A percentile compares a stretch with the other conserved stretches of the same genome.
Evolutionary conservation across 2,113 vertebrate genomes (phyloP).

Genomic region (Neodontobutis hainanensis): DNA sequence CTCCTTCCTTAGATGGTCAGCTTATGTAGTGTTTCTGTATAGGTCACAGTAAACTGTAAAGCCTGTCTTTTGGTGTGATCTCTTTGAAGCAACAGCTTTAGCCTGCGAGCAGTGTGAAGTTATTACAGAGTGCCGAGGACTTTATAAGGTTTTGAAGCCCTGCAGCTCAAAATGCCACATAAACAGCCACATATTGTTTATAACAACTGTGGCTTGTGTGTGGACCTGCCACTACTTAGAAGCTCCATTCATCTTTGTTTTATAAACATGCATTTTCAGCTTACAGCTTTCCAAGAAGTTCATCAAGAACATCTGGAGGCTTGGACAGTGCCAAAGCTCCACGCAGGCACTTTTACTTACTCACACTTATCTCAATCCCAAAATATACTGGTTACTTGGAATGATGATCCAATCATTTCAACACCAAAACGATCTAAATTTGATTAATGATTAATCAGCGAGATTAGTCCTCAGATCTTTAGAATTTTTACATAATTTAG

Average conservation of each 20-base stretch:
- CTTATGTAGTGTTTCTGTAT: not conserved
- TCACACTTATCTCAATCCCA: slow-evolving; percentile 40
- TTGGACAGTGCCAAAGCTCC: slow-evolving; percentile 69
- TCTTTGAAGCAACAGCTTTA: slow-evolving; percentile 15
- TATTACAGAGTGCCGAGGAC: slow-evolving; percentile 21
- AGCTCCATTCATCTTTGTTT: slow-evolving; percentile 27
- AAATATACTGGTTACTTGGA: slow-evolving; percentile 32
- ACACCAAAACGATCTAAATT: not conserved
- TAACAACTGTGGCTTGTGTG: slow-evolving; percentile 44
- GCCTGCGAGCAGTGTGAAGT: slow-evolving; percentile 6
- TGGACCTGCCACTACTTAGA: slow-evolving; percentile 59
- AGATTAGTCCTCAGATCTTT: not conserved
- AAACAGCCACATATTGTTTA: slow-evolving; percentile 78
- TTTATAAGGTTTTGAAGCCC: slow-evolving; percentile 55
- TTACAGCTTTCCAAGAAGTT: slow-evolving; percentile 66
- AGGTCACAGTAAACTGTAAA: not conserved
- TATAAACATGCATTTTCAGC: slow-evolving; percentile 16
- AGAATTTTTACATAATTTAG: not conserved
- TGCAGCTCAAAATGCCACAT: slow-evolving; percentile 42
- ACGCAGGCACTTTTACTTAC: slow-evolving; percentile 61
- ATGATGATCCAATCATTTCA: slow-evolving; percentile 26
- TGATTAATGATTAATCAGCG: too few species aligned
- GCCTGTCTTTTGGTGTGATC: not conserved
- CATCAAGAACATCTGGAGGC: slow-evolving; percentile 77
- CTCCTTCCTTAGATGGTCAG: too few species aligned